Base-by-base conservation (phyloP, 2,113 vertebrate genomes). In the Oryzias javanicus region DNA sequence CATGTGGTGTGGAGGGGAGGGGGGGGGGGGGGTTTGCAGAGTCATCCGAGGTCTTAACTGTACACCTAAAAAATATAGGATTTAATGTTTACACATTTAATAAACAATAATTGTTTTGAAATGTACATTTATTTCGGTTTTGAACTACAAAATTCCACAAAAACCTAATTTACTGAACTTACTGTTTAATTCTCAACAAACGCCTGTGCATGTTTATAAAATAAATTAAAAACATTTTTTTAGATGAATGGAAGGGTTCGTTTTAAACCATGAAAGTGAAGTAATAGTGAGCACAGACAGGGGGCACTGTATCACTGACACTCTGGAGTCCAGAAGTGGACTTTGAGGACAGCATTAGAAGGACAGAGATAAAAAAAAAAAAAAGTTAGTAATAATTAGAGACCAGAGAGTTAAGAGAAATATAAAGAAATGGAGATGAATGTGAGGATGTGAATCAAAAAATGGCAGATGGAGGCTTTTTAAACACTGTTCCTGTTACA, bases 271-370 rank as follows among this genome's bases (percentile, higher is more conserved):
- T 51, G 14, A 6, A 14, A 46, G 49, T 79, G 85, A 68, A 82
- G 62, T 80, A 25, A 67, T 19, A 0, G 14, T 55, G 41, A 18
- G 15, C 16, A 60, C 82, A 82, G 85, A 90, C 85, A 90, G 88
- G 83, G 84, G 85, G 86, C 77, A 72, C 86, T 85, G 49, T 52
- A 46, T 76, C 71, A 78, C 86, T 83, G 70, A 51, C 7, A 35
- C 79, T 84, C 70, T 46, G 50, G n/a, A n/a, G 8, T 53, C 59
- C 48, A 19, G 51, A 2, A 10, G 40, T 64, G 62, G 71, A 76
- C 68, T 57, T 19, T 19, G 22, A 29, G 55, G 24, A 51, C 8
- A 56, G 20, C 24, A 55, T 2, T 19, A 56, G 42, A 53, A 4
- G 42, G n/a, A 8, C 20, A 40, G 16, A 17, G 46, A 50, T 24